Percentiles rank a stretch among this genome's conserved stretches.
These are phyloP conservation scores for Drosophila eohydei DNA, from an alignment of 2,888 invertebrate genomes.

Conservation along the genomic window DNA sequence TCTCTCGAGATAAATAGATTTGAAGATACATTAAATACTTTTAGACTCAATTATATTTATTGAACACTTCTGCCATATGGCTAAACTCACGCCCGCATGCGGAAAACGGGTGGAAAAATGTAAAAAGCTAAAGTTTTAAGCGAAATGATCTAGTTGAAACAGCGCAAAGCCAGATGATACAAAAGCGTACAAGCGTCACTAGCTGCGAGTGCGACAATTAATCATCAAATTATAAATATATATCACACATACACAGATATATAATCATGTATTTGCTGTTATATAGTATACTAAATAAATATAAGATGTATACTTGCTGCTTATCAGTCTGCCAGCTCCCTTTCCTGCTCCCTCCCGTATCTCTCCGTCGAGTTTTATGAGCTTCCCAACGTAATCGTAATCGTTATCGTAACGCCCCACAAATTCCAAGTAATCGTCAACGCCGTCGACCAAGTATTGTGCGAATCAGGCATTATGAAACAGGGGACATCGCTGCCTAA, in stretches of 20 bases:
- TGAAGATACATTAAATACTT: too few species aligned
- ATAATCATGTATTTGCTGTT: not conserved
- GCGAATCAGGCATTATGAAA: constrained; percentile 2
- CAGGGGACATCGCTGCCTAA: not conserved
- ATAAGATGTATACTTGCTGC: constrained; percentile 10
- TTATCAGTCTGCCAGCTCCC: constrained; percentile 21
- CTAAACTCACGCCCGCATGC: not conserved
- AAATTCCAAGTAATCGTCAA: constrained; percentile 23
- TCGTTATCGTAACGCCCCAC: constrained; percentile 21
- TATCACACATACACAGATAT: not conserved
- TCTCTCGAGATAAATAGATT: too few species aligned
- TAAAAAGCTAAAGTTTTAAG: not conserved
- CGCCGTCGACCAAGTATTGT: constrained; percentile 1
- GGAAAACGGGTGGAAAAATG: not conserved
- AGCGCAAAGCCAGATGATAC: not conserved
- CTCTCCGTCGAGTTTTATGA: constrained; percentile 9
- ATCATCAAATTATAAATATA: constrained; percentile 1
- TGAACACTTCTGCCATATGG: too few species aligned
- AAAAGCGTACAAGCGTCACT: not conserved
- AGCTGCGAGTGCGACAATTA: constrained; percentile 2
- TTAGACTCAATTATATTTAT: too few species aligned
- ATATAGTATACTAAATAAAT: constrained; percentile 4
- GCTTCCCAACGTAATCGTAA: constrained; percentile 13
- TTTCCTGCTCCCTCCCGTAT: not conserved
- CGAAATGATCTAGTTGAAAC: not conserved